Conservation (phyloP, 2,888 invertebrate species). For the Dexiosoma caninum region DNA sequence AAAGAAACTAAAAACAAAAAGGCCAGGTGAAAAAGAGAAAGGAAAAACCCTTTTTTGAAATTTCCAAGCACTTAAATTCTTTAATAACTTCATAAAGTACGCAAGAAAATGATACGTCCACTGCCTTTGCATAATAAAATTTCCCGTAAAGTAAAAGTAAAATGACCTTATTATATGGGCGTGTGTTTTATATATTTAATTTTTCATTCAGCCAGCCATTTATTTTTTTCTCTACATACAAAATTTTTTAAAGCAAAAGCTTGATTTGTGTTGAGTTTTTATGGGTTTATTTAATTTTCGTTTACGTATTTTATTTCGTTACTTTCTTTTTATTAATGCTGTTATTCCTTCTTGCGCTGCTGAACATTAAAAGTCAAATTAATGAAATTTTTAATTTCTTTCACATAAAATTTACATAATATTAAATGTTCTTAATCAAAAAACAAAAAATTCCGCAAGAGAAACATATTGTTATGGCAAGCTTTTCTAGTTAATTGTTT, state of each 20-base stretch:
- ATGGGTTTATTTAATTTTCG: conserved; percentile 28
- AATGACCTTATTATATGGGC: neutral
- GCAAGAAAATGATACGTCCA: neutral
- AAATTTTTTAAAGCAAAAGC: conserved; percentile 9
- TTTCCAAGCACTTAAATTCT: neutral
- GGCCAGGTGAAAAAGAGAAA: neutral
- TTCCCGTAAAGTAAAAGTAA: neutral
- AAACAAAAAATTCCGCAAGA: neutral
- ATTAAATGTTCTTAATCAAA: conserved; percentile 35
- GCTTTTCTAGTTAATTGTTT: conserved; percentile 4
- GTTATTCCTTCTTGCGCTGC: neutral
- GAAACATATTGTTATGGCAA: neutral
- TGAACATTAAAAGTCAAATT: conserved; percentile 52
- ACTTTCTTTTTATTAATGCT: conserved; percentile 17
- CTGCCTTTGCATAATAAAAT: neutral
- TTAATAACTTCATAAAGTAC: conserved; percentile 20
- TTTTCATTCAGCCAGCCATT: neutral
- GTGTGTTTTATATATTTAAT: neutral
- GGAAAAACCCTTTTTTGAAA: conserved; percentile 33
- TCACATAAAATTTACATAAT: conserved; percentile 48
- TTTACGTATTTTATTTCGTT: neutral
- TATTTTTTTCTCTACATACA: neutral
- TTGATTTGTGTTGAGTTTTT: conserved; percentile 38
- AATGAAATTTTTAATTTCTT: conserved; percentile 58
- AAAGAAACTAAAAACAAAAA: neutral